Conservation (phyloP, 1,140 invertebrate genomes). For the Batillaria attramentaria region DNA sequence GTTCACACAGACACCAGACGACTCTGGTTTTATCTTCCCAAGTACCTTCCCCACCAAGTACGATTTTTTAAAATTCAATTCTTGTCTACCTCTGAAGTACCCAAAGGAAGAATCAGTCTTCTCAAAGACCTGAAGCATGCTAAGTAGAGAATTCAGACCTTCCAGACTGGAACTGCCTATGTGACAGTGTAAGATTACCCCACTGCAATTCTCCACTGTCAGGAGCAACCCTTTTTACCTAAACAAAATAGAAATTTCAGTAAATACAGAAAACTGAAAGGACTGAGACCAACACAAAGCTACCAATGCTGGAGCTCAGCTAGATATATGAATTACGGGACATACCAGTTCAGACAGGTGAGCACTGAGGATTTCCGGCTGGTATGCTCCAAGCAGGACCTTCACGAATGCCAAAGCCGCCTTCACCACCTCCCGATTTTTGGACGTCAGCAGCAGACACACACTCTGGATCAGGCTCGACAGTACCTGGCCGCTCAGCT, state of each 20-base stretch:
- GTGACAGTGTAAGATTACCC: not conserved
- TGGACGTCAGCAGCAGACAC: slow-evolving; percentile 76
- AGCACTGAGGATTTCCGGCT: slow-evolving; percentile 75
- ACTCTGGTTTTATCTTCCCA: no score
- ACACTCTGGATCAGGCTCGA: slow-evolving; percentile 81
- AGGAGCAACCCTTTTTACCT: not conserved
- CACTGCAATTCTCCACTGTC: not conserved
- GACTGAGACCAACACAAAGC: not conserved
- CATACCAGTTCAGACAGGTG: slow-evolving; percentile 77
- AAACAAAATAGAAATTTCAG: not conserved
- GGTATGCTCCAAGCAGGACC: slow-evolving; percentile 77
- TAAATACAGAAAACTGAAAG: not conserved
- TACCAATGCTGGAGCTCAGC: not conserved
- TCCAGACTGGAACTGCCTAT: not conserved
- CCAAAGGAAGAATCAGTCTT: no score
- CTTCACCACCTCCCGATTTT: slow-evolving; percentile 81
- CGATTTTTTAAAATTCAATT: no score
- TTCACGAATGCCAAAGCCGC: slow-evolving; percentile 84
- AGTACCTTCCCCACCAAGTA: no score
- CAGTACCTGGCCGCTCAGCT: slow-evolving; percentile 79
- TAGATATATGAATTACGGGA: not conserved
- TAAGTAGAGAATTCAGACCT: no score
- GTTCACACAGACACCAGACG: no score
- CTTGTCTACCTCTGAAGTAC: no score
- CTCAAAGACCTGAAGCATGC: no score